phyloP scores from a whole-genome alignment of 2,113 vertebrate species.

The Passer montanus region DNA sequence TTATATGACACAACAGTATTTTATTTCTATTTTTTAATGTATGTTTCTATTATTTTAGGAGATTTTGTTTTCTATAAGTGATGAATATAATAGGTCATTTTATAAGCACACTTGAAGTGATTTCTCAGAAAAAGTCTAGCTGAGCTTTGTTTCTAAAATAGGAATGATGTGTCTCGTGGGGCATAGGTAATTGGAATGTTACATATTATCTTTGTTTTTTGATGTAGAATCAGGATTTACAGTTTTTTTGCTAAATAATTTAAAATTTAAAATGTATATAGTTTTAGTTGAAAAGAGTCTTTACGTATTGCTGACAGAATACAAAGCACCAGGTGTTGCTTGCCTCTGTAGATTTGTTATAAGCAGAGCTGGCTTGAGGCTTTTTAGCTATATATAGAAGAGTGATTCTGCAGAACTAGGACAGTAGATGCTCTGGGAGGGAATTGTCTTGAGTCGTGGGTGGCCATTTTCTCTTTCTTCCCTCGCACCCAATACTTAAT shows the following conservation, averaged over 20 bases:
- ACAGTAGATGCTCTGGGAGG: not conserved
- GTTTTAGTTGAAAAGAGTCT: not conserved
- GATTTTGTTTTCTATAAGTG: not conserved
- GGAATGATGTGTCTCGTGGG: not conserved
- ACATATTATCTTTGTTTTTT: not conserved
- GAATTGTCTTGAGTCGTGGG: not conserved
- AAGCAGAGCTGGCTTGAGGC: not conserved
- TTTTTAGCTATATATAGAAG: not conserved
- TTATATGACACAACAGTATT: not conserved
- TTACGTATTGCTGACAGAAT: not conserved
- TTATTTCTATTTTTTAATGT: not conserved
- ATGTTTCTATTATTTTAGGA: not conserved
- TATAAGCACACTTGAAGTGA: not conserved
- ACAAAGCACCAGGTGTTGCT: not conserved
- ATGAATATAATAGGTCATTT: not conserved
- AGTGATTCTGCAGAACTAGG: not conserved
- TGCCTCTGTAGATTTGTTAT: not conserved
- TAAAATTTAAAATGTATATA: not conserved
- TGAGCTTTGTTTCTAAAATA: not conserved
- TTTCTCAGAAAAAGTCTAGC: not conserved
- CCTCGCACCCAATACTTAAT: not conserved
- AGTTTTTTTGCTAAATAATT: not conserved
- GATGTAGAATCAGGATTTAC: not conserved
- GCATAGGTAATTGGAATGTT: not conserved
- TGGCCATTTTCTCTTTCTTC: not conserved